Evolutionary conservation across 2,888 invertebrate species (phyloP), one percentile per base, ranked within the genome.

Genomic region (Thalpophila matura): DNA sequence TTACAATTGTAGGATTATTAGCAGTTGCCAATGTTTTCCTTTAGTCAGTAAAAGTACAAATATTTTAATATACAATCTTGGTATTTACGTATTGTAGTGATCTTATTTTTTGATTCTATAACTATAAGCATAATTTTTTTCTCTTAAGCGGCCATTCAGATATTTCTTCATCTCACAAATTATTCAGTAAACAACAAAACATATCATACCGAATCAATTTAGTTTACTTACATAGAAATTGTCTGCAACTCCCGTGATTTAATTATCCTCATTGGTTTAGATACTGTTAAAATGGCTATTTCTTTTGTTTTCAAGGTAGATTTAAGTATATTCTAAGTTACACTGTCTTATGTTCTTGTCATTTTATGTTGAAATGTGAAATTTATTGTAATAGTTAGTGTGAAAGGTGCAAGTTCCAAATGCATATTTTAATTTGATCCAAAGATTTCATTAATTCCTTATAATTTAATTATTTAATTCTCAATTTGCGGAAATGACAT

Each of bases 31-130:
- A 95, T 94, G 93, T 94, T 94, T 96, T 96, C 96, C 96, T 96
- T 96, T 97, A 97, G 97, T 97, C 97, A 97, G 97, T 97, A 96
- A 96, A 96, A 97, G 97, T 97, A 97, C 97, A 97, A 97, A 97
- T 96, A 96, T 96, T 96, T 96, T 94, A 96, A 95, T 95, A 96
- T 95, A 95, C 93, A 94, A 95, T 90, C 95, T 94, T 94, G 95
- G 94, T 95, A 95, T 95, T 95, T 95, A 95, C 94, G 92, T 95
- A 95, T 95, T 93, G 92, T 94, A 94, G 93, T 91, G 88, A 91
- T 93, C 91, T 93, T 93, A 92, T 92, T 92, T 93, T 91, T 91
- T 93, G 89, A 91, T 93, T 93, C 89, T 93, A 89, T 93, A 92
- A 92, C 89, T 94, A 85, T 95, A 95, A 95, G 95, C 93, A 94